phyloP scores from a whole-genome alignment of 2,888 invertebrate species.

The Cenopis cana region DNA sequence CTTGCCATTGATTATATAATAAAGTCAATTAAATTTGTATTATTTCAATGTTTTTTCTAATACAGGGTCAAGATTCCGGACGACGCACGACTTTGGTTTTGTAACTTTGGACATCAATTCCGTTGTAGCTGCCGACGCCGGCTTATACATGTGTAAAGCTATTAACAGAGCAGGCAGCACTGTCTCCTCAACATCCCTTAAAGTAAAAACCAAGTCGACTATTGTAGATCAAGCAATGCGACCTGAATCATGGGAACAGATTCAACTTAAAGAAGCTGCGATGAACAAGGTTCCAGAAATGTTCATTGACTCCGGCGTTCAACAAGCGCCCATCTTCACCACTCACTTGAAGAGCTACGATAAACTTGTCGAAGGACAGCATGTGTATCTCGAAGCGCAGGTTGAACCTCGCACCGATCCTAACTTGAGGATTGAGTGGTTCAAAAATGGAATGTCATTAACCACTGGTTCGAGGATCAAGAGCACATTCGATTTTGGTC shows the following conservation, averaged over 20 bases:
- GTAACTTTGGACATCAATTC: constrained; percentile 96
- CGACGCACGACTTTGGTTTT: constrained; percentile 97
- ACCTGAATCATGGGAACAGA: constrained; percentile 96
- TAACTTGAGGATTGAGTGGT: constrained; percentile 95
- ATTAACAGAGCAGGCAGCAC: constrained; percentile 97
- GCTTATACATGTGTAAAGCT: constrained; percentile 97
- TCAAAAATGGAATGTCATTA: constrained; percentile 94
- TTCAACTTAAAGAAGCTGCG: constrained; percentile 95
- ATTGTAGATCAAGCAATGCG: constrained; percentile 94
- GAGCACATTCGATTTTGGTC: constrained; percentile 98
- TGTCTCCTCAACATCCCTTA: constrained; percentile 95
- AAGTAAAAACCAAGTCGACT: constrained; percentile 92
- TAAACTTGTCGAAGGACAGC: constrained; percentile 93
- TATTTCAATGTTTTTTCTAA: no score
- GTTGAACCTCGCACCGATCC: constrained; percentile 96
- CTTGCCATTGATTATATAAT: no score
- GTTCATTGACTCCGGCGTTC: constrained; percentile 93
- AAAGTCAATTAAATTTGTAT: no score
- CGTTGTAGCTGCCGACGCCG: constrained; percentile 95
- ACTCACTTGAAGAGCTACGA: constrained; percentile 95
- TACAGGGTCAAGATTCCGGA: constrained; percentile 93
- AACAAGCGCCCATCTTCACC: constrained; percentile 98
- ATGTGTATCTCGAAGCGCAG: constrained; percentile 94
- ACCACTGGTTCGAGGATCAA: constrained; percentile 95
- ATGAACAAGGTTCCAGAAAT: constrained; percentile 95